Percentiles rank a stretch among this genome's conserved stretches.
These are phyloP conservation scores for Nymphicus hollandicus DNA, from an alignment of 2,113 vertebrate species.

Conservation along the genomic window DNA sequence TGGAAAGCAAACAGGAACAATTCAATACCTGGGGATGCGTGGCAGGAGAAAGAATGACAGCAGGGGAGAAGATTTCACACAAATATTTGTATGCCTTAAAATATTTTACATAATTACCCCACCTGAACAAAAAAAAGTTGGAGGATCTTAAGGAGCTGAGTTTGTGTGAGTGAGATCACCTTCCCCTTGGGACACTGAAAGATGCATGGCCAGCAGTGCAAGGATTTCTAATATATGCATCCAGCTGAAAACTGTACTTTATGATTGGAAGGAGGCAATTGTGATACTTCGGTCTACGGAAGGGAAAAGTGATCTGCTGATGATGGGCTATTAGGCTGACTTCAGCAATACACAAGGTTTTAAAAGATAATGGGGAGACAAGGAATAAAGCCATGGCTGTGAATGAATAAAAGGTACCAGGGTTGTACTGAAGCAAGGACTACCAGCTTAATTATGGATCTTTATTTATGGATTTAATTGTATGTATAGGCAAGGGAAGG, in stretches of 20 bases:
- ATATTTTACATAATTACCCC: background rate
- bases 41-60: background rate
- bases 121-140: background rate
- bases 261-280: background rate
- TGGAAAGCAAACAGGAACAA: conserved; percentile 48
- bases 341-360: background rate
- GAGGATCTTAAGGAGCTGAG: background rate
- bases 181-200: background rate
- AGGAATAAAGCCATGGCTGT: background rate
- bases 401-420: background rate
- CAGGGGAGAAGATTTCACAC: background rate
- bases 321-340: background rate
- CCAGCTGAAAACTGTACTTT: background rate
- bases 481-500: background rate
- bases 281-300: background rate
- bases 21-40: background rate
- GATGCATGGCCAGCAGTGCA: background rate
- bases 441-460: background rate
- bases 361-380: background rate
- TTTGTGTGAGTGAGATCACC: background rate
- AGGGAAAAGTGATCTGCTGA: background rate
- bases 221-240: background rate
- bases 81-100: background rate
- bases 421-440: background rate
- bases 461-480: background rate